Evolutionary conservation across 2,113 vertebrate species (phyloP).

Genomic region (Ciconia stormi): DNA sequence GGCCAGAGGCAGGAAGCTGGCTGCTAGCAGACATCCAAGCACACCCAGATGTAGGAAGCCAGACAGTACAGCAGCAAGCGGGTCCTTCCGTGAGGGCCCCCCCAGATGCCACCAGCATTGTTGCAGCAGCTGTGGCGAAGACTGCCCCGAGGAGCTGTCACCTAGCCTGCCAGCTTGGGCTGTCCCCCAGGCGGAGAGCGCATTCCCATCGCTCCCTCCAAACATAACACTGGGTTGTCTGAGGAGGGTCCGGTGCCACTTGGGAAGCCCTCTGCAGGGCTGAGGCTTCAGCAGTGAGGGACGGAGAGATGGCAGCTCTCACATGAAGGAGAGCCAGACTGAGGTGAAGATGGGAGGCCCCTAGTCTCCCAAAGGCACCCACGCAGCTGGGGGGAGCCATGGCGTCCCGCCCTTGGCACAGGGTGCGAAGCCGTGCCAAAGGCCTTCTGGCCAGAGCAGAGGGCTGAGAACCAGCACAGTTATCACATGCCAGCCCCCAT

Average conservation of each 20-base stretch:
- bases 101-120: fast-evolving
- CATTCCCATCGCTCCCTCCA: not conserved
- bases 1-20: not conserved
- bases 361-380: not conserved
- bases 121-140: not conserved
- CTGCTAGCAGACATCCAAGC: not conserved
- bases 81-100: fast-evolving
- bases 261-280: not conserved
- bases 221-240: not conserved
- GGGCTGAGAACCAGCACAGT: not conserved
- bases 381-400: fast-evolving
- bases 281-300: not conserved
- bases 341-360: not conserved
- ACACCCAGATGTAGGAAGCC: not conserved
- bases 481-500: not conserved
- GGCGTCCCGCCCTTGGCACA: not conserved
- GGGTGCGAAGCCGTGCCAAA: not conserved
- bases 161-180: not conserved
- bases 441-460: not conserved
- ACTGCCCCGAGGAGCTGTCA: not conserved
- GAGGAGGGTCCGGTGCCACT: not conserved
- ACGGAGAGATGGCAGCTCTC: not conserved
- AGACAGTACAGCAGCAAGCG: not conserved
- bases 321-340: not conserved
- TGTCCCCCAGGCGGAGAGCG: not conserved